phyloP scores from a whole-genome alignment of 2,888 invertebrate species.

The Macrophya annulata region DNA sequence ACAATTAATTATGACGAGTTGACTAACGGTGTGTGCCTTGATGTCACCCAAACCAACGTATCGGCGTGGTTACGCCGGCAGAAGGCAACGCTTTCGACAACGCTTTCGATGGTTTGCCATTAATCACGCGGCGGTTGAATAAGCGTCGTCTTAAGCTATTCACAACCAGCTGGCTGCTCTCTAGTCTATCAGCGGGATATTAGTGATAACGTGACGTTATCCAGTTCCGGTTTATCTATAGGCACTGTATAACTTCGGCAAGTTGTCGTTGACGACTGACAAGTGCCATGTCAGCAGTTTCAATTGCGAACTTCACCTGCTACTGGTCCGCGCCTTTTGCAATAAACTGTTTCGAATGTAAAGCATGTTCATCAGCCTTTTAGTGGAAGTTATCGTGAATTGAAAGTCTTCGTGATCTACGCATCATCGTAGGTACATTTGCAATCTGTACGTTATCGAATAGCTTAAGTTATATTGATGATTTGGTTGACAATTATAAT shows the following conservation, averaged over 20 bases:
- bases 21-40: conserved; percentile 49
- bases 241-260: not conserved
- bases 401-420: not conserved
- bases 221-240: conserved; percentile 12
- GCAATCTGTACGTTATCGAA: not conserved
- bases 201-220: conserved; percentile 56
- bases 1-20: conserved; percentile 54
- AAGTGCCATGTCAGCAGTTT: conserved; percentile 25
- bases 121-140: conserved; percentile 50
- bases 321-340: not conserved
- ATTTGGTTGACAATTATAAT: conserved; percentile 49
- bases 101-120: conserved; percentile 49
- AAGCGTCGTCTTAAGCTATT: conserved; percentile 53
- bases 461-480: conserved; percentile 34
- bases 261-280: conserved; percentile 44
- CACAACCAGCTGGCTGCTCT: conserved; percentile 50
- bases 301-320: conserved; percentile 10
- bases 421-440: not conserved
- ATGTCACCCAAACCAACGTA: conserved; percentile 46
- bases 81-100: conserved; percentile 52
- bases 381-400: not conserved
- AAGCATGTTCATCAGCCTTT: not conserved
- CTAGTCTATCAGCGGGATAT: conserved; percentile 55
- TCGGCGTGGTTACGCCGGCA: conserved; percentile 35
- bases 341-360: conserved; percentile 16